Conservation (phyloP, 1,140 invertebrate species). For the Lordiphosa collinella region DNA sequence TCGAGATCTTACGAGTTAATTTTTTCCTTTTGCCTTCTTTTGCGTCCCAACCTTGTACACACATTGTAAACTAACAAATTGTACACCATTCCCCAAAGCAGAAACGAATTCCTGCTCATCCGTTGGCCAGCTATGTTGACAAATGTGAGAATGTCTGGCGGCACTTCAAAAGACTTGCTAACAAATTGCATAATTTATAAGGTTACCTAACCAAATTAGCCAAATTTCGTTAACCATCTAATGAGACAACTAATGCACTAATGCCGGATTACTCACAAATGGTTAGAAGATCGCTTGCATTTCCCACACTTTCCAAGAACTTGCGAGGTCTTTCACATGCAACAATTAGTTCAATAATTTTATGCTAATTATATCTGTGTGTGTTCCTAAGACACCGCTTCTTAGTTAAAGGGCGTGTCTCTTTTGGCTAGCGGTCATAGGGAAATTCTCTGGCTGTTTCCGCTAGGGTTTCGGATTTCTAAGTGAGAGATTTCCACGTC, state of each 20-base stretch:
- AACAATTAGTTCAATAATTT: conserved; percentile 70
- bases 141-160: conserved; percentile 63
- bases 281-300: conserved; percentile 46
- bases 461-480: conserved; percentile 2
- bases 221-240: conserved; percentile 41
- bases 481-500: conserved; percentile 49
- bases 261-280: conserved; percentile 23
- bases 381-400: conserved; percentile 40
- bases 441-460: conserved; percentile 32
- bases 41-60: too few species aligned
- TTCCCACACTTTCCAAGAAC: conserved; percentile 44
- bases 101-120: too few species aligned
- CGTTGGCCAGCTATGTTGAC: conserved; percentile 38
- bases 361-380: conserved; percentile 68
- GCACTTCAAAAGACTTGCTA: conserved; percentile 52
- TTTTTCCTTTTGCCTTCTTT: too few species aligned
- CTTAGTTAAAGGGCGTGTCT: conserved; percentile 34
- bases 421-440: conserved; percentile 52
- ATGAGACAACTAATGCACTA: conserved; percentile 52
- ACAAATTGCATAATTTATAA: conserved; percentile 68
- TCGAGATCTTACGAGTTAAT: too few species aligned
- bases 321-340: conserved; percentile 37
- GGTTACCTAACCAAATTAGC: conserved; percentile 55
- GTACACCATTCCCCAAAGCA: too few species aligned
- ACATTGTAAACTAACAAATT: too few species aligned